Evolutionary conservation across 2,888 invertebrate species (phyloP).

Genomic region (Clunio marinus): DNA sequence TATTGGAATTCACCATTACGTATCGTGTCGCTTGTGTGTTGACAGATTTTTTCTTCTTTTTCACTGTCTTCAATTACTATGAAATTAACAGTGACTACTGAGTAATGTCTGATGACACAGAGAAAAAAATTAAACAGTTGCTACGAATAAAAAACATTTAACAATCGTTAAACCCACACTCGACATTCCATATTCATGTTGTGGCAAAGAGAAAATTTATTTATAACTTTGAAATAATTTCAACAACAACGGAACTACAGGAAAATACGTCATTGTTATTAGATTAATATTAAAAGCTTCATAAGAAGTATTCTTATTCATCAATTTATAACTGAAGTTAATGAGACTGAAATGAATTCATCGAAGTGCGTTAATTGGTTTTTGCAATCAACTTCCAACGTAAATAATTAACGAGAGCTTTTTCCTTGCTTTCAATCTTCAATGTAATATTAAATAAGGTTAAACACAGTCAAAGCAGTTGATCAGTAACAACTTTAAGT

Average conservation of each 20-base stretch:
- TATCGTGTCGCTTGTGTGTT: background rate
- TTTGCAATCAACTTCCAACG: background rate
- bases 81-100: no score
- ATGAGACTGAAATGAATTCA: constrained; percentile 1
- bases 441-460: background rate
- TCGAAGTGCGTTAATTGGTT: constrained; percentile 18
- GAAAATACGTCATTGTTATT: background rate
- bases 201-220: no score
- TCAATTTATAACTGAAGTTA: background rate
- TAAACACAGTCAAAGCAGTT: background rate
- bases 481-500: no score
- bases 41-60: no score
- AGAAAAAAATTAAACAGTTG: no score
- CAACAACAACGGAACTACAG: no score
- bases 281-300: background rate
- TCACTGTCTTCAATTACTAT: no score
- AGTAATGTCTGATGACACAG: no score
- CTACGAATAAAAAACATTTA: no score
- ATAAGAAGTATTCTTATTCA: background rate
- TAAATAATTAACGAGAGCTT: background rate
- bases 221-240: no score
- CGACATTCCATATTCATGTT: no score
- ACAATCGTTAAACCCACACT: no score
- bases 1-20: background rate
- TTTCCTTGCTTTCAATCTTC: background rate